Evolutionary conservation across 2,113 vertebrate species (phyloP).

Genomic region (Sialia sialis): DNA sequence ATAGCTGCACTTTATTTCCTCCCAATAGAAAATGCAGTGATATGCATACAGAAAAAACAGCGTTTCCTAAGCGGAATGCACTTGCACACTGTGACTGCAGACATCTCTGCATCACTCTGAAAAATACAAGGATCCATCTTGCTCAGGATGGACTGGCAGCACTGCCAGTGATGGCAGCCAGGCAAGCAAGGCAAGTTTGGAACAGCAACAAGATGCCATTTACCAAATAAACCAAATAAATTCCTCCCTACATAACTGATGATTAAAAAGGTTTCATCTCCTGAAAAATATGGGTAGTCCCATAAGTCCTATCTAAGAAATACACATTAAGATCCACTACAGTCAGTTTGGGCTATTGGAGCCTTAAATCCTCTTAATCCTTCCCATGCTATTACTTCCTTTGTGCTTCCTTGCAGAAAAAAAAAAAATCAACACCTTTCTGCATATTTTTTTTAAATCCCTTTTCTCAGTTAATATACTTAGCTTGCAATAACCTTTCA

Average conservation of each 20-base stretch:
- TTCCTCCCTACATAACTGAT: not conserved
- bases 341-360: not conserved
- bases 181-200: not conserved
- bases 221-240: not conserved
- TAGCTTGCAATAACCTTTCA: not conserved
- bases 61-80: not conserved
- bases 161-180: not conserved
- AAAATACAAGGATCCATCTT: not conserved
- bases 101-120: not conserved
- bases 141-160: not conserved
- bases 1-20: not conserved
- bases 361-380: not conserved
- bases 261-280: not conserved
- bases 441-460: not conserved
- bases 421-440: not conserved
- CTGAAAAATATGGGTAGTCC: not conserved
- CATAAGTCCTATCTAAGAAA: not conserved
- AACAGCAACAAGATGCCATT: not conserved
- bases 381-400: not conserved
- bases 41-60: not conserved
- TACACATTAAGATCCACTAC: not conserved
- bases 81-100: rapidly evolving
- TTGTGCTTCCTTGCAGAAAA: not conserved
- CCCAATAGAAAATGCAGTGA: not conserved
- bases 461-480: not conserved